Percentiles rank a stretch among this genome's conserved stretches.
Conservation (phyloP, 2,888 invertebrate species). For the Caenorhabditis japonica region DNA sequence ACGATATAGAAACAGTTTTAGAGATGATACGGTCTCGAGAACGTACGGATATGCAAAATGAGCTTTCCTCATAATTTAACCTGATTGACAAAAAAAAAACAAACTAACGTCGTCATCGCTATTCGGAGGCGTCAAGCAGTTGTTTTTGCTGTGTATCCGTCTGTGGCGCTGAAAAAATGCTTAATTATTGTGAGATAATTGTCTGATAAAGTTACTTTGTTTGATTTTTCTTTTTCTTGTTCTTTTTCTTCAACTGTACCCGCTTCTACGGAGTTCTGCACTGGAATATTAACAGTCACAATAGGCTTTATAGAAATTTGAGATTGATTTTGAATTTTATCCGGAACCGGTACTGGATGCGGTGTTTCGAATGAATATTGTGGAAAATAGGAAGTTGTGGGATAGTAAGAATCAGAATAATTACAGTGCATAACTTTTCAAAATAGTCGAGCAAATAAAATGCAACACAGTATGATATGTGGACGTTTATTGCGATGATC, state of each 20-base stretch:
- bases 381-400: no score
- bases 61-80: conserved; percentile 32
- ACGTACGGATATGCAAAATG: conserved; percentile 13
- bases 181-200: no score
- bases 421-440: no score
- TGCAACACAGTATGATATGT: no score
- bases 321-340: neutral
- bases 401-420: no score
- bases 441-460: no score
- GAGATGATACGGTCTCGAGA: conserved; percentile 2
- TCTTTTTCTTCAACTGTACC: no score
- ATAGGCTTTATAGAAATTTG: neutral
- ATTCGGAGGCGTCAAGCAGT: conserved; percentile 48
- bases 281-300: neutral
- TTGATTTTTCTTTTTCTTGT: no score
- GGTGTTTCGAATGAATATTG: no score
- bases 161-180: conserved; percentile 50
- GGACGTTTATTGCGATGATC: conserved; percentile 38
- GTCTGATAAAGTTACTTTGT: no score
- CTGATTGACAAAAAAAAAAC: conserved; percentile 41
- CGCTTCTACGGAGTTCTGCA: no score
- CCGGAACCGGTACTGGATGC: no score
- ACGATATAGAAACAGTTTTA: conserved; percentile 5
- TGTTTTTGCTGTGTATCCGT: conserved; percentile 40
- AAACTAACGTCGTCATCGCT: conserved; percentile 58